A percentile compares a stretch with the other conserved stretches of the same genome.
phyloP scores from a whole-genome alignment of 1,140 invertebrate species.

The Coboldia fuscipes region DNA sequence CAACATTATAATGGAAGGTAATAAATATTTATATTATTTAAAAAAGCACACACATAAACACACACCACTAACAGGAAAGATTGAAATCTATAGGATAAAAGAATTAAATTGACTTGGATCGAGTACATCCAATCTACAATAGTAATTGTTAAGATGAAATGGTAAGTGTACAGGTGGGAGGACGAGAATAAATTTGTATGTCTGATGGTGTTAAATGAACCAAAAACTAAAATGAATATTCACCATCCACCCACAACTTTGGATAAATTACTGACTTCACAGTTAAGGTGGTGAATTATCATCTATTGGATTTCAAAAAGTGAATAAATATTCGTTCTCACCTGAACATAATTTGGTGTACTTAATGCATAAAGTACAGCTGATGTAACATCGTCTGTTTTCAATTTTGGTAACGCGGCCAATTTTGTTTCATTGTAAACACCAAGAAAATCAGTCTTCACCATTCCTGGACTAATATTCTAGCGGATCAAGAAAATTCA shows the following conservation, averaged over 20 bases:
- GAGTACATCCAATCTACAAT: too few relatives aligned
- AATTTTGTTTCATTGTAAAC: slow-evolving; percentile 17
- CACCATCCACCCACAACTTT: too few relatives aligned
- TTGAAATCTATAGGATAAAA: too few relatives aligned
- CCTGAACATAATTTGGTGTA: slow-evolving; percentile 25
- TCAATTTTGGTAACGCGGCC: slow-evolving; percentile 20
- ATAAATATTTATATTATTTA: neutral
- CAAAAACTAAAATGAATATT: too few relatives aligned
- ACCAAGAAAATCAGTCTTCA: slow-evolving; percentile 29
- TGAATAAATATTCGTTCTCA: slow-evolving; percentile 6
- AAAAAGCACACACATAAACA: neutral
- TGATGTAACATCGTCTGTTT: slow-evolving; percentile 25
- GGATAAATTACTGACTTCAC: too few relatives aligned
- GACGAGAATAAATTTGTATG: neutral
- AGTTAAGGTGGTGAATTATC: too few relatives aligned
- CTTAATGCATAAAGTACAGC: slow-evolving; percentile 25
- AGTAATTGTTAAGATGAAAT: too few relatives aligned
- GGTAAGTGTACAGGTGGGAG: neutral
- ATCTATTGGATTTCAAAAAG: neutral
- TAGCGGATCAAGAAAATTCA: too few relatives aligned
- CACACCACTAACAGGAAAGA: too few relatives aligned
- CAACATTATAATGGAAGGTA: neutral
- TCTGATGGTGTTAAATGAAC: neutral
- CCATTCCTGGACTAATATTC: slow-evolving; percentile 34
- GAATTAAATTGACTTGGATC: too few relatives aligned